A percentile compares a stretch with the other conserved stretches of the same genome.
phyloP scores from a whole-genome alignment of 2,113 vertebrate species.

The Aplodontia rufa region DNA sequence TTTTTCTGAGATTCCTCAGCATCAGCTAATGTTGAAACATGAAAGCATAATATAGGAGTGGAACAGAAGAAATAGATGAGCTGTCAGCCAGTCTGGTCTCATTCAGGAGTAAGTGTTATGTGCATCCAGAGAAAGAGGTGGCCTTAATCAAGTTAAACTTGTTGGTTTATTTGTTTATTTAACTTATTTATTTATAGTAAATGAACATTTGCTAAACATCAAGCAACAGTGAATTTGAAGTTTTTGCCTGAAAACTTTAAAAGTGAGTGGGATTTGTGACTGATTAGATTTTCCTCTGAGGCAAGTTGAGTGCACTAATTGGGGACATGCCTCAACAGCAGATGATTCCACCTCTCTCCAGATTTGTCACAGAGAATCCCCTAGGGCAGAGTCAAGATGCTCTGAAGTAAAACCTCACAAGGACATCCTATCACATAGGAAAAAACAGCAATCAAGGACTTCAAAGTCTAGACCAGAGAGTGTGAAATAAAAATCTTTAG shows the following conservation, averaged over 20 bases:
- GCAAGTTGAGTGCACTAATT: not conserved
- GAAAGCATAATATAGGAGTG: not conserved
- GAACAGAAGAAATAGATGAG: not conserved
- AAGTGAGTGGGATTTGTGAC: not conserved
- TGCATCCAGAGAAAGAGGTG: not conserved
- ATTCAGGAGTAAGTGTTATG: not conserved
- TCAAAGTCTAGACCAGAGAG: not conserved
- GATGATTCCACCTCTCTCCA: not conserved
- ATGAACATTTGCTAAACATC: not conserved
- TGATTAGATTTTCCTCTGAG: not conserved
- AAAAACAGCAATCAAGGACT: not conserved
- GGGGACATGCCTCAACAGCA: not conserved
- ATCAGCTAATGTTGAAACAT: not conserved
- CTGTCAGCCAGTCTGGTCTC: not conserved
- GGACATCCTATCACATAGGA: not conserved
- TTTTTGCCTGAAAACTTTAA: not conserved
- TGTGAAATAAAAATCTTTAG: not conserved
- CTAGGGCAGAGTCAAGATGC: not conserved
- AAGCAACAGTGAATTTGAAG: not conserved
- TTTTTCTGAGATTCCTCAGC: not conserved
- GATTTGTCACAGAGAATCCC: not conserved
- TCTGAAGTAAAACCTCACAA: not conserved
- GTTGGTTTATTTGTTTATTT: not conserved
- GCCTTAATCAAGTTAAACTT: not conserved
- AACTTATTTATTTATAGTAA: not conserved